Percentiles rank a stretch among this genome's conserved stretches.
phyloP scores from a whole-genome alignment of 2,113 vertebrate genomes.

The Perca schrenkii region DNA sequence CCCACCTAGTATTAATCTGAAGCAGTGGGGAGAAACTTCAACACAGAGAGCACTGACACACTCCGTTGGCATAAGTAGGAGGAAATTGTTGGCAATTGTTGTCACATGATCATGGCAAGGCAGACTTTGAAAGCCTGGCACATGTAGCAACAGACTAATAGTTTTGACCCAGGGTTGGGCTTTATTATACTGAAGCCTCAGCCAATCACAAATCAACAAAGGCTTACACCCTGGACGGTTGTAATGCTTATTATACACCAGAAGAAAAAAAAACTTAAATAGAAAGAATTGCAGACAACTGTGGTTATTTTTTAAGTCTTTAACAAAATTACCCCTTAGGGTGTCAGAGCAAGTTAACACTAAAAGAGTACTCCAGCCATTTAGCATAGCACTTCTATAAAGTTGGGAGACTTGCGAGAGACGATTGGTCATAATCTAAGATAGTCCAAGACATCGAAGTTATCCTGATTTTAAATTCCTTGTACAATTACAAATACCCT shows the following conservation, averaged over 20 bases:
- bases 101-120: constrained; percentile 35
- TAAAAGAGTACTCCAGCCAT: background rate
- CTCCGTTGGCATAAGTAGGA: constrained; percentile 53
- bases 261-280: background rate
- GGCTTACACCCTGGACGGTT: background rate
- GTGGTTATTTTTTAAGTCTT: background rate
- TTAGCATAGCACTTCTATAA: background rate
- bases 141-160: constrained; percentile 23
- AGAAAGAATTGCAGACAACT: background rate
- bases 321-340: background rate
- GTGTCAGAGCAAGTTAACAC: background rate
- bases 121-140: constrained; percentile 15
- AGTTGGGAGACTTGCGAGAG: background rate
- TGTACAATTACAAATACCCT: background rate
- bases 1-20: constrained; percentile 10
- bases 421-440: background rate
- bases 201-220: background rate
- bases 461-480: background rate
- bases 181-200: constrained; percentile 8
- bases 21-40: constrained; percentile 30
- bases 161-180: constrained; percentile 5
- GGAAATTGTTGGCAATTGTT: constrained; percentile 50
- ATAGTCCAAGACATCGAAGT: too few relatives aligned
- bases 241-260: background rate
- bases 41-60: constrained; percentile 45